Conservation (phyloP, 2,797 vertebrate genomes). For the Hapalemur alaotrensis region DNA sequence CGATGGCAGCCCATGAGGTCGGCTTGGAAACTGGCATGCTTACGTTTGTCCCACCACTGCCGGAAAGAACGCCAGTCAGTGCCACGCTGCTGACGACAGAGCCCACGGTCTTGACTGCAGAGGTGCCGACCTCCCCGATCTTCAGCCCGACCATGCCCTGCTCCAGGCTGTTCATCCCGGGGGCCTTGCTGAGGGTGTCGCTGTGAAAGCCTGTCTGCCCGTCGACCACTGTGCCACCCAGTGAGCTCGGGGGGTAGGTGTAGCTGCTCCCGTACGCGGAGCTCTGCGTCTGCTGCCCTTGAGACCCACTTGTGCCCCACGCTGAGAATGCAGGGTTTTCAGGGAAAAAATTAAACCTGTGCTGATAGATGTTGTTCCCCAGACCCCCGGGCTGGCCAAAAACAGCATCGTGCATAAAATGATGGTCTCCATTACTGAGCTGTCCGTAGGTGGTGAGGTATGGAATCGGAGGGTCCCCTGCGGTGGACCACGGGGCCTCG, state of each 20-base stretch:
- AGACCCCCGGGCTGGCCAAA: conserved; percentile 96
- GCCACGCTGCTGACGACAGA: conserved; percentile 92
- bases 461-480: conserved; percentile 96
- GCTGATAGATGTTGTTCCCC: conserved; percentile 95
- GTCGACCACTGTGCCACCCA: conserved; percentile 95
- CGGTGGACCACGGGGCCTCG: conserved; percentile 97
- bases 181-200: conserved; percentile 95
- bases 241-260: conserved; percentile 95
- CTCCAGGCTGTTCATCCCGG: conserved; percentile 97
- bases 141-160: conserved; percentile 97
- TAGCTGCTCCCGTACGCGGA: conserved; percentile 96
- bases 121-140: conserved; percentile 91
- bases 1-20: conserved; percentile 96
- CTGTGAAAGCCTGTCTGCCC: conserved; percentile 96
- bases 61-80: conserved; percentile 88
- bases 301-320: conserved; percentile 95
- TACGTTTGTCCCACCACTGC: conserved; percentile 90
- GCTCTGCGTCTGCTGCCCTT: conserved; percentile 96
- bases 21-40: conserved; percentile 94
- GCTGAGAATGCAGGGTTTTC: conserved; percentile 97
- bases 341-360: conserved; percentile 97
- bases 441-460: conserved; percentile 97
- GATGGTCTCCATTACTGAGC: conserved; percentile 97
- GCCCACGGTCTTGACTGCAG: conserved; percentile 93
- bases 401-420: conserved; percentile 96